phyloP scores from a whole-genome alignment of 2,888 invertebrate genomes.

The Hetaerina titia region DNA sequence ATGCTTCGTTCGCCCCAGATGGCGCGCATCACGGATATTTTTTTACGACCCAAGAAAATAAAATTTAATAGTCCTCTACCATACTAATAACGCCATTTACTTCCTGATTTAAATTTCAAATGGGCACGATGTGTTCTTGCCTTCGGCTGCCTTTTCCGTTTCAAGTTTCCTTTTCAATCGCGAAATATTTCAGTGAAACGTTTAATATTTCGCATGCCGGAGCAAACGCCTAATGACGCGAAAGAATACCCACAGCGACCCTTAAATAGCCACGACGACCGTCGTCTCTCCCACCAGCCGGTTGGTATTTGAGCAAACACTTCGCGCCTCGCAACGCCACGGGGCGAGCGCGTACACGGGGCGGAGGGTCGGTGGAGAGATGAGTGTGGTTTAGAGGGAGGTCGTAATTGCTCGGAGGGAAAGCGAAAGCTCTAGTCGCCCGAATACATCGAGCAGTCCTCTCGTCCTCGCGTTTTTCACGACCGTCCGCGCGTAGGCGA shows the following conservation, averaged over 20 bases:
- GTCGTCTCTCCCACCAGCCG: background rate
- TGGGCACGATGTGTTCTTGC: background rate
- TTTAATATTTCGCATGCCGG: constrained; percentile 7
- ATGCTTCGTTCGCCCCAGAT: background rate
- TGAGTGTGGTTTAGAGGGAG: too few species aligned
- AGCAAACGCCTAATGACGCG: background rate
- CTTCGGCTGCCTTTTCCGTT: background rate
- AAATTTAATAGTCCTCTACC: background rate
- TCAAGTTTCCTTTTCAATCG: constrained; percentile 14
- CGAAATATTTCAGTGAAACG: background rate
- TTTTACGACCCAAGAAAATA: too few species aligned
- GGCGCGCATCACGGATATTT: background rate
- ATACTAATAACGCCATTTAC: background rate
- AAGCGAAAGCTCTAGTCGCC: background rate
- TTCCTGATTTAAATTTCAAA: background rate
- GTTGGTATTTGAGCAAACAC: background rate
- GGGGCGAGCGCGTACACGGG: background rate
- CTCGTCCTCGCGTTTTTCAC: background rate
- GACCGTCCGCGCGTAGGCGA: background rate
- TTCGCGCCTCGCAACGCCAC: background rate
- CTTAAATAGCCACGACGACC: background rate
- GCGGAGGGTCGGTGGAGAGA: background rate
- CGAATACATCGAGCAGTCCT: too few species aligned
- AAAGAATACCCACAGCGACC: background rate
- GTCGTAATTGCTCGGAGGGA: background rate